Evolutionary conservation across 2,797 vertebrate genomes (phyloP).

Genomic region (Pangasius macronema): DNA sequence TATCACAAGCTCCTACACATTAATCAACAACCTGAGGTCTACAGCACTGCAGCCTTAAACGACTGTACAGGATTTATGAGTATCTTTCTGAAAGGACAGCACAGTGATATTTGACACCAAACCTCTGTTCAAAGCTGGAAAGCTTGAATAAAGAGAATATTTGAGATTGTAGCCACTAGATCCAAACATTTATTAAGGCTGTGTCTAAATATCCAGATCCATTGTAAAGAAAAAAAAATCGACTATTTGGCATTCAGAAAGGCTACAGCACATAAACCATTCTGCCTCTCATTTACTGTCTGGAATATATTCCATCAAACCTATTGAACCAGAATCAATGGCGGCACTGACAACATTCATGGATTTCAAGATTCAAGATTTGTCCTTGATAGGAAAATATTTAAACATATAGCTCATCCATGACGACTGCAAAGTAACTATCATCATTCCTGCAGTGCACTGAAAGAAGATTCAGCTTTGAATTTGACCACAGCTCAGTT

Average conservation of each 20-base stretch:
- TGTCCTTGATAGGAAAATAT: neutral
- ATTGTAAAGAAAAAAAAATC: constrained; percentile 25
- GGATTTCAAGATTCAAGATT: neutral
- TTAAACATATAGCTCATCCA: neutral
- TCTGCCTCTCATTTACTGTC: constrained; percentile 23
- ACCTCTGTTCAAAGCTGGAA: neutral
- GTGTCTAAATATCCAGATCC: constrained; percentile 28
- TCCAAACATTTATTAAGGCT: constrained; percentile 15
- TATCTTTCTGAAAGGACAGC: constrained; percentile 34
- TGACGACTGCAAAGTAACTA: neutral
- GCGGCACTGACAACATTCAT: neutral
- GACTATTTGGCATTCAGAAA: constrained; percentile 30
- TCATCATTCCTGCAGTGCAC: neutral
- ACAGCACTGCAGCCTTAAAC: constrained; percentile 18
- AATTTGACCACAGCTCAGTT: neutral
- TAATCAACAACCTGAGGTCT: constrained; percentile 61
- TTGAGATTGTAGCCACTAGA: constrained; percentile 12
- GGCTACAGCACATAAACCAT: constrained; percentile 12
- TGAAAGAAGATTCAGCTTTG: neutral
- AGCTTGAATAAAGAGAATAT: constrained; percentile 25
- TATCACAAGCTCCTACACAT: constrained; percentile 62
- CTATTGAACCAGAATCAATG: constrained; percentile 15
- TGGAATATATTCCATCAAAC: constrained; percentile 23
- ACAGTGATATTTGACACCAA: constrained; percentile 33
- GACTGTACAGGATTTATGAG: constrained; percentile 22